Percentiles rank a stretch among this genome's conserved stretches.
Evolutionary conservation across 1,140 invertebrate genomes (phyloP).

Genomic region (Maconellicoccus hirsutus): DNA sequence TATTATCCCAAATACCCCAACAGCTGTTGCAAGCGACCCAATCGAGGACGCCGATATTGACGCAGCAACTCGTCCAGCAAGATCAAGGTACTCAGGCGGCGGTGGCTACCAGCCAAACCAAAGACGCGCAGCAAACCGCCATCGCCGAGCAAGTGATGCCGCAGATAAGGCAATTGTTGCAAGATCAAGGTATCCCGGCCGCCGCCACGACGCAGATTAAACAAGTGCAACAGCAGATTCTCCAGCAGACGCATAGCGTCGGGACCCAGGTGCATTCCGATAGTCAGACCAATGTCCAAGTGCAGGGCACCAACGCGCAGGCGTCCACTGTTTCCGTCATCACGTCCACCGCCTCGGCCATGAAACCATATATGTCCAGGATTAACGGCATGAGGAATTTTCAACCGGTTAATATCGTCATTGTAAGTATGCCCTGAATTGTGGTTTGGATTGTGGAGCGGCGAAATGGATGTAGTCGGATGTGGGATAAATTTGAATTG

Average conservation of each 20-base stretch:
- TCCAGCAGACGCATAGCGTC: background rate
- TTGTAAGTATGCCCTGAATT: conserved; percentile 25
- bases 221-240: background rate
- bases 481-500: no score
- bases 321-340: conserved; percentile 2
- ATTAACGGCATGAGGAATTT: conserved; percentile 25
- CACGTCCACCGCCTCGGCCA: background rate
- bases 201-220: background rate
- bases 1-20: conserved; percentile 18
- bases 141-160: background rate
- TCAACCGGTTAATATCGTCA: conserved; percentile 28
- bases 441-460: background rate
- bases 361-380: conserved; percentile 2
- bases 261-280: background rate
- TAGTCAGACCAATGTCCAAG: background rate
- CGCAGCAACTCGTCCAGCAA: background rate
- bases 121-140: background rate
- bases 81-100: background rate
- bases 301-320: no score
- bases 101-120: background rate
- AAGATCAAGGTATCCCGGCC: background rate
- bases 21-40: conserved; percentile 24
- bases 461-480: no score
- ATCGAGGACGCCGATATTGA: background rate
- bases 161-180: background rate